These are phyloP conservation scores for Nannoperca australis DNA, from an alignment of 2,797 vertebrate genomes.

Conservation along the genomic window DNA sequence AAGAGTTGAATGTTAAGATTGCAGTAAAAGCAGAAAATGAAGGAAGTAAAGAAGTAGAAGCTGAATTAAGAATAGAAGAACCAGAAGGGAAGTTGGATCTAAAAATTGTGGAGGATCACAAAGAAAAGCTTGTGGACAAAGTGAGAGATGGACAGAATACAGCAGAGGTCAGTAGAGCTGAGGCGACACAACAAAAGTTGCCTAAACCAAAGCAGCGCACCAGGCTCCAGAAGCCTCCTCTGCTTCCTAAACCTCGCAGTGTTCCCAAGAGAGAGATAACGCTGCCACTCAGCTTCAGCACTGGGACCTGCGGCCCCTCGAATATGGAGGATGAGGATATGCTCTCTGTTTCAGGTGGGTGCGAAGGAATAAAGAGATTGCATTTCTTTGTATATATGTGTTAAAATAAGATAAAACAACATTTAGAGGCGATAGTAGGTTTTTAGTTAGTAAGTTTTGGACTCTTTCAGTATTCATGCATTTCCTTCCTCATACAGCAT, in stretches of 20 bases:
- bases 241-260: slow-evolving; percentile 83
- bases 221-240: slow-evolving; percentile 76
- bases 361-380: not conserved
- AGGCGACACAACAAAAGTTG: slow-evolving; percentile 31
- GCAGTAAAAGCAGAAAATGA: slow-evolving; percentile 52
- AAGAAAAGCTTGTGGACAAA: slow-evolving; percentile 39
- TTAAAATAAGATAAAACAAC: not conserved
- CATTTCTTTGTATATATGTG: not conserved
- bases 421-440: no score
- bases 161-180: slow-evolving; percentile 34
- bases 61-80: slow-evolving; percentile 35
- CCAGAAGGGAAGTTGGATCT: slow-evolving; percentile 59
- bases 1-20: slow-evolving; percentile 38
- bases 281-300: slow-evolving; percentile 74
- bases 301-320: slow-evolving; percentile 67
- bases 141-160: slow-evolving; percentile 29
- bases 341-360: slow-evolving; percentile 77
- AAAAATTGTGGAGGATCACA: slow-evolving; percentile 60
- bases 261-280: slow-evolving; percentile 87
- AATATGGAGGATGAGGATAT: slow-evolving; percentile 78
- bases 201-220: slow-evolving; percentile 78
- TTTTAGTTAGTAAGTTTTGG: not conserved
- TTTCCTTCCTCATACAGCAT: not conserved
- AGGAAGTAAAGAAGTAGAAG: slow-evolving; percentile 53
- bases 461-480: not conserved